Evolutionary conservation across 2,888 invertebrate genomes (phyloP).

Genomic region (Dorcus parallelipipedus): DNA sequence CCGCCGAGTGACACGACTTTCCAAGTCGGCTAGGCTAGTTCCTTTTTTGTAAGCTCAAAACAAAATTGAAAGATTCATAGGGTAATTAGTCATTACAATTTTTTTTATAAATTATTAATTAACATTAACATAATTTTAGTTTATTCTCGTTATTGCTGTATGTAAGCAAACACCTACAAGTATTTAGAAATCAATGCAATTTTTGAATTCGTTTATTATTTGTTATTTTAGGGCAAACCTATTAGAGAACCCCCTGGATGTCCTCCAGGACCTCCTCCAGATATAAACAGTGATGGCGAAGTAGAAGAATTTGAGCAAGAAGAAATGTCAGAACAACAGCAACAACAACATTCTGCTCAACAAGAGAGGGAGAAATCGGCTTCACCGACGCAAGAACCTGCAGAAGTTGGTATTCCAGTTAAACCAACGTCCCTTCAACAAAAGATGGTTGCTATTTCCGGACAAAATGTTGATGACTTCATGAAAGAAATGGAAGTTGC

Average conservation of each 20-base stretch:
- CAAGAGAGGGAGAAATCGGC: constrained; percentile 21
- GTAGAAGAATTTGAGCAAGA: constrained; percentile 50
- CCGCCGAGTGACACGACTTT: too few relatives aligned
- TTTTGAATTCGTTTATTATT: not conserved
- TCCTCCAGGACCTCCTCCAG: constrained; percentile 80
- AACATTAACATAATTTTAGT: too few relatives aligned
- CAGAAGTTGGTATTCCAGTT: constrained; percentile 14
- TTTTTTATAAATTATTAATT: too few relatives aligned
- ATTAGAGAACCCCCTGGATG: constrained; percentile 78
- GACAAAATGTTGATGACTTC: constrained; percentile 88
- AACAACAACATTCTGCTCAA: constrained; percentile 9
- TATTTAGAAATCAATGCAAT: not conserved
- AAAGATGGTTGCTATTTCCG: constrained; percentile 83
- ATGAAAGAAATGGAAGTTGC: constrained; percentile 92
- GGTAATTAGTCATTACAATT: too few relatives aligned
- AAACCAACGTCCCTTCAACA: constrained; percentile 80
- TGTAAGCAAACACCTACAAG: not conserved
- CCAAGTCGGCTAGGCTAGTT: too few relatives aligned
- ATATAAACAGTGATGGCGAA: constrained; percentile 64
- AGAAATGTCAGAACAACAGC: constrained; percentile 32
- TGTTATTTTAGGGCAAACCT: constrained; percentile 46
- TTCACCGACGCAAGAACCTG: constrained; percentile 18
- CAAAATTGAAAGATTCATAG: too few relatives aligned
- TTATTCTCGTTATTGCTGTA: too few relatives aligned
- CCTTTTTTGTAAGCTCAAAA: too few relatives aligned